Evolutionary conservation across 1,140 invertebrate genomes (phyloP), one percentile per base, ranked within the genome.

Genomic region (Stratiolaelaps scimitus): DNA sequence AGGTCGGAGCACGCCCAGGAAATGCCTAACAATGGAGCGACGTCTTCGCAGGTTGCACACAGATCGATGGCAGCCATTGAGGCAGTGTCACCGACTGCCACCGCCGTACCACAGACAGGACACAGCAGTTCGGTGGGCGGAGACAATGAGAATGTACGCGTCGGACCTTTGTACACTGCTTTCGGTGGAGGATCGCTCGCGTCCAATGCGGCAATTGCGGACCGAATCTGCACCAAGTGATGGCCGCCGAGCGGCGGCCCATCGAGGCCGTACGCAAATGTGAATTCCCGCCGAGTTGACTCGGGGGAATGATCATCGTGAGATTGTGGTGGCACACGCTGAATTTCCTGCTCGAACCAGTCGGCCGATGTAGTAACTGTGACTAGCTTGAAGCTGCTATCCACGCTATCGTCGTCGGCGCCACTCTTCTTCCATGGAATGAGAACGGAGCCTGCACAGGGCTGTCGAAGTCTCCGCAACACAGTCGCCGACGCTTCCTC

Each of bases 341-440:
- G 53, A 20, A 48, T 23, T 23, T 10, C 15, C 23, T 60, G 53
- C 23, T 60, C 1, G 23, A 60, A 60, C 53, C 53, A 60, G 20
- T 60, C 53, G 23, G 17, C 53, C 53, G 53, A 29, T 13, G 17
- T 26, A 2, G 53, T 60, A 34, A 60, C 17, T 4, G 53, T 19
- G 15, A 29, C 15, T 2, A 60, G 23, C 2, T 17, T 15, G 15
- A 60, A 60, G n/a, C n/a, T n/a, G n/a, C n/a, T n/a, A 6, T 20
- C 15, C 15, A 29, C 53, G 15, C 13, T 2, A 34, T 17, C 26
- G 1, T 60, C 23, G 4, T 26, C 34, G 34, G 34, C 10, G 4
- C 34, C 34, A 40, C 34, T 40, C 34, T 40, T 40, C 34, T 40
- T 26, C n/a, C 23, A 29, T 15, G 53, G 53, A 60, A 60, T 34